phyloP scores from a whole-genome alignment of 2,113 vertebrate genomes.

The Dasyurus viverrinus region DNA sequence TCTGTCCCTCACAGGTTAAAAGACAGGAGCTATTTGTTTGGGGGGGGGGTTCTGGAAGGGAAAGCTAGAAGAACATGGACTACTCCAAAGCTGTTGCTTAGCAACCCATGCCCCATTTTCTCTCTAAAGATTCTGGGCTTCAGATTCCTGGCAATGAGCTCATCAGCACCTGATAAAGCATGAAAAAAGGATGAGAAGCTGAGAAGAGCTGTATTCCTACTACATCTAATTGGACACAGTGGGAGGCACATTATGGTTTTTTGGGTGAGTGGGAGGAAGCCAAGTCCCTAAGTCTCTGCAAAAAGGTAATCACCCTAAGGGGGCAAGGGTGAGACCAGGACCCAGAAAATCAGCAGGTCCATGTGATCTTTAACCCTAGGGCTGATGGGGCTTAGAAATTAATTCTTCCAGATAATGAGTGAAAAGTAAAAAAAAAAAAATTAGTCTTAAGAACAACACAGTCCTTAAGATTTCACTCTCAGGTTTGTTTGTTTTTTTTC shows the following conservation, averaged over 20 bases:
- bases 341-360: not conserved
- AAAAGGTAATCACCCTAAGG: not conserved
- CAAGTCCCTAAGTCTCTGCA: not conserved
- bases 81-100: not conserved
- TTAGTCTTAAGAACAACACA: not conserved
- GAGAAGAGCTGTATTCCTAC: not conserved
- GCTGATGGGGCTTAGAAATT: not conserved
- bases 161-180: not conserved
- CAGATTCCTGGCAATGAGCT: not conserved
- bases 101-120: not conserved
- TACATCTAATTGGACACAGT: not conserved
- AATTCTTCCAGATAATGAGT: not conserved
- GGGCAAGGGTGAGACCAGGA: not conserved
- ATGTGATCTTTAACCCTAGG: not conserved
- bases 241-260: not conserved
- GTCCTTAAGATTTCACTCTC: not conserved
- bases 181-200: not conserved
- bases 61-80: not conserved
- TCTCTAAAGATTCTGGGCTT: not conserved
- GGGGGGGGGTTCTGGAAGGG: not conserved
- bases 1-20: not conserved
- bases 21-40: not conserved
- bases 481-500: not conserved
- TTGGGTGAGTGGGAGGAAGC: conserved; percentile 21
- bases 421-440: conserved; percentile 1